Evolutionary conservation across 2,888 invertebrate species (phyloP).

Genomic region (Catonia carolina): DNA sequence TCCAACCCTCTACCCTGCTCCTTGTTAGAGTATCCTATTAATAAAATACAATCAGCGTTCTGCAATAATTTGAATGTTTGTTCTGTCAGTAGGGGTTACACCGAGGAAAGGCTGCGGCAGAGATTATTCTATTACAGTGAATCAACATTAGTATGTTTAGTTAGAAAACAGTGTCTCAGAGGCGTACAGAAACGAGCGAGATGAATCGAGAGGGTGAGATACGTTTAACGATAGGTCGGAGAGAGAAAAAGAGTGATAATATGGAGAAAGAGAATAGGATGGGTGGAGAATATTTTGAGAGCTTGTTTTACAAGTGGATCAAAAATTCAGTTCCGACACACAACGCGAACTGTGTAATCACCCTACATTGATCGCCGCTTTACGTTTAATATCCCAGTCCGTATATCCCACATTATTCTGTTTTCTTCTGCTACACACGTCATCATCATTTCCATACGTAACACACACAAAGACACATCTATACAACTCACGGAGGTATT

Average conservation of each 20-base stretch:
- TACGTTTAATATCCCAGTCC: conserved; percentile 10
- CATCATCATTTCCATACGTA: too few relatives aligned
- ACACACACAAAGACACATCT: too few relatives aligned
- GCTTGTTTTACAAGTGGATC: conserved; percentile 25
- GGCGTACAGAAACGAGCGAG: neutral
- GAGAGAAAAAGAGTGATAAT: too few relatives aligned
- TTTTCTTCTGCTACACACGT: too few relatives aligned
- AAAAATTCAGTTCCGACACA: conserved; percentile 21
- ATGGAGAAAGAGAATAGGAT: too few relatives aligned
- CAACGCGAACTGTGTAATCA: conserved; percentile 20
- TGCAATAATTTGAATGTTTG: conserved; percentile 27
- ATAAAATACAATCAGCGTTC: conserved; percentile 27
- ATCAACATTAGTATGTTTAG: conserved; percentile 50
- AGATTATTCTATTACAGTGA: conserved; percentile 65
- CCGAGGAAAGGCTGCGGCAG: conserved; percentile 40
- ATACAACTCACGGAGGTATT: too few relatives aligned
- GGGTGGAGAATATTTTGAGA: neutral
- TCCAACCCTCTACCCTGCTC: too few relatives aligned
- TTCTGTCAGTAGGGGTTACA: conserved; percentile 8
- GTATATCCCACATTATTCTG: conserved; percentile 9
- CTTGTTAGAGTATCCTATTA: conserved; percentile 17
- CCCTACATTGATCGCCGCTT: conserved; percentile 18
- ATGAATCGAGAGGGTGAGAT: neutral
- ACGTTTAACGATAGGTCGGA: too few relatives aligned
- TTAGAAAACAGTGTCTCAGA: conserved; percentile 25